Base-by-base conservation (phyloP, 2,797 vertebrate genomes). In the Parambassis ranga region DNA sequence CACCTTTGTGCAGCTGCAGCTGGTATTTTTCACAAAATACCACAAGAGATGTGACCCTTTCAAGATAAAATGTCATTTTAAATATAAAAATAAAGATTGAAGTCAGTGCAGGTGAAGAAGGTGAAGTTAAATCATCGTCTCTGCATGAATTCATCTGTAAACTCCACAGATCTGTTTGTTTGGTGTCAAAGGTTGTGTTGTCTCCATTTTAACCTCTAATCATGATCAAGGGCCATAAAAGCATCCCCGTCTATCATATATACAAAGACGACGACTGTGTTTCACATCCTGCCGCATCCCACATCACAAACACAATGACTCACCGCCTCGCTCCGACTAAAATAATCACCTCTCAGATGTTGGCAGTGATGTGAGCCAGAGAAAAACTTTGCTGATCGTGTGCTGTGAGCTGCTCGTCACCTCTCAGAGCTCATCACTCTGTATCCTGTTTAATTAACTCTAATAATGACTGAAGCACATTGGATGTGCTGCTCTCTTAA, bases 371-470 rank as follows among this genome's bases (percentile, higher is more conserved):
- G 31, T 61, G n/a, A 2, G 3, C 27, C 22, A 48, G 51, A 68
- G 10, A 8, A 9, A 59, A 65, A 61, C 51, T 68, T 71, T 58
- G 20, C 30, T 20, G n/a, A 39, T 31, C 18, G 7, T 57, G 39
- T 71, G 44, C 33, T 71, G 38, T 58, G 27, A 61, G 52, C 53
- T 48, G 46, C 61, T 61, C 70, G 61, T 61, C 63, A 53, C 23
- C 37, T 73, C 69, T 43, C 39, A 11, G 36, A 60, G 62, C 46
- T 75, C 56, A 56, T 64, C 37, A 39, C 49, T 53, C 52, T 42
- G 23, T 47, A 60, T 50, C 22, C 35, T 41, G 47, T 75, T 71
- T 75, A 73, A 85, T 84, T 79, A 79, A 56, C 32, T 69, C 18
- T 55, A 31, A 75, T 66, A 71, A 65, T 67, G 47, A 57, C 56